phyloP scores from a whole-genome alignment of 2,797 vertebrate species.

The Valencia hispanica region DNA sequence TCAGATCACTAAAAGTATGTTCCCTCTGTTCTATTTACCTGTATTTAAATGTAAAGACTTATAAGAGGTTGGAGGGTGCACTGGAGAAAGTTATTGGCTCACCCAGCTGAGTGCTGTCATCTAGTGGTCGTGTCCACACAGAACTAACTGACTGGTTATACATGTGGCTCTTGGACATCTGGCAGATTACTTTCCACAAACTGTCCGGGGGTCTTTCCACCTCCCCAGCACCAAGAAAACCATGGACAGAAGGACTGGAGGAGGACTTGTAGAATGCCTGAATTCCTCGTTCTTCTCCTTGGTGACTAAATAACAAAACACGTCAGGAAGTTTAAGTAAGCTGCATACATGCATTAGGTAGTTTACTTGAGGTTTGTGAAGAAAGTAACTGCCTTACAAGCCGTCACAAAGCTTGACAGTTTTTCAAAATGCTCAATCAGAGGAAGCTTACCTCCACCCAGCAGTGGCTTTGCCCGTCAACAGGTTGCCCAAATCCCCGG shows the following conservation, averaged over 20 bases:
- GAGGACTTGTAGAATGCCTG: conserved; percentile 90
- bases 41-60: not conserved
- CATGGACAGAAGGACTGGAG: conserved; percentile 86
- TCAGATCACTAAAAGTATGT: too few relatives aligned
- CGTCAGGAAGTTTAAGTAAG: not conserved
- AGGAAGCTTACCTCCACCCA: conserved; percentile 90
- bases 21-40: too few relatives aligned
- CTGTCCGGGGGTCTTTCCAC: conserved; percentile 84
- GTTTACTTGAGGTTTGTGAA: not conserved
- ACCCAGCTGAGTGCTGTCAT: conserved; percentile 92
- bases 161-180: conserved; percentile 87
- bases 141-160: conserved; percentile 88
- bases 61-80: not conserved
- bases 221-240: conserved; percentile 90
- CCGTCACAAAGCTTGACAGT: not conserved
- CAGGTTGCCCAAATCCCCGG: conserved; percentile 86
- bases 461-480: conserved; percentile 81
- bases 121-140: conserved; percentile 88
- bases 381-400: too few relatives aligned
- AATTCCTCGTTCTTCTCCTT: conserved; percentile 88
- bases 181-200: conserved; percentile 88
- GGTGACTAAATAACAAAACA: conserved; percentile 82
- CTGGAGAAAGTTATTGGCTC: conserved; percentile 43
- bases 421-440: not conserved
- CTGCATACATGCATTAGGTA: not conserved